Conservation (phyloP, 1,140 invertebrate species). For the Sweltsa coloradensis region DNA sequence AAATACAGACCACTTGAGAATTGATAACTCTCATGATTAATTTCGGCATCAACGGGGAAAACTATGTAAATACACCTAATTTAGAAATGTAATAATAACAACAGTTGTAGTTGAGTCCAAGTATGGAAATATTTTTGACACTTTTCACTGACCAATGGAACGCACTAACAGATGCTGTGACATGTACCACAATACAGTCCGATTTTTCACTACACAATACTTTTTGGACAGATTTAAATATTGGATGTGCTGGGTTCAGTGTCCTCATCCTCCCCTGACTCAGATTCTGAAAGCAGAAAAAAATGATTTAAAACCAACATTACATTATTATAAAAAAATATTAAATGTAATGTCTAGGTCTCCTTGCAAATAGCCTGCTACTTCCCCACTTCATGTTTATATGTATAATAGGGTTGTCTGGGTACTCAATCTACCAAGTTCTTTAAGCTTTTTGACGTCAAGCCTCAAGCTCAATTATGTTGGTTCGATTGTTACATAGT, state of each 20-base stretch:
- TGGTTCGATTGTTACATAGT: too few species aligned
- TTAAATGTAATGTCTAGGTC: too few species aligned
- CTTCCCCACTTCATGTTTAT: too few species aligned
- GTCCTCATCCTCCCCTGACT: slow-evolving; percentile 11
- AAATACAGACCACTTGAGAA: background rate
- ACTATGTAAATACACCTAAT: background rate
- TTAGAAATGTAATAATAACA: background rate
- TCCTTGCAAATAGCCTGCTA: too few species aligned
- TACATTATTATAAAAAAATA: too few species aligned
- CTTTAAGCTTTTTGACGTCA: too few species aligned
- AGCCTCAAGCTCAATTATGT: too few species aligned
- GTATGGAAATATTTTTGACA: background rate
- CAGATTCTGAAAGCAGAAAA: slow-evolving; percentile 9
- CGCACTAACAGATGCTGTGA: slow-evolving; percentile 9
- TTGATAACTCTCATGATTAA: background rate
- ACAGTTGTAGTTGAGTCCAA: background rate
- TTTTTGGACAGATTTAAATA: background rate
- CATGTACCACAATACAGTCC: slow-evolving; percentile 4
- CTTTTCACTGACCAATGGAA: background rate
- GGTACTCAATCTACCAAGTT: too few species aligned
- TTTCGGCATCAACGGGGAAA: background rate
- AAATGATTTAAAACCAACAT: too few species aligned
- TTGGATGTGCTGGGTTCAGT: background rate
- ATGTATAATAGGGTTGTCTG: too few species aligned
- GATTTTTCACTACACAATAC: background rate